Conservation (phyloP, 1,140 invertebrate genomes). For the Drosophila murphyi region DNA sequence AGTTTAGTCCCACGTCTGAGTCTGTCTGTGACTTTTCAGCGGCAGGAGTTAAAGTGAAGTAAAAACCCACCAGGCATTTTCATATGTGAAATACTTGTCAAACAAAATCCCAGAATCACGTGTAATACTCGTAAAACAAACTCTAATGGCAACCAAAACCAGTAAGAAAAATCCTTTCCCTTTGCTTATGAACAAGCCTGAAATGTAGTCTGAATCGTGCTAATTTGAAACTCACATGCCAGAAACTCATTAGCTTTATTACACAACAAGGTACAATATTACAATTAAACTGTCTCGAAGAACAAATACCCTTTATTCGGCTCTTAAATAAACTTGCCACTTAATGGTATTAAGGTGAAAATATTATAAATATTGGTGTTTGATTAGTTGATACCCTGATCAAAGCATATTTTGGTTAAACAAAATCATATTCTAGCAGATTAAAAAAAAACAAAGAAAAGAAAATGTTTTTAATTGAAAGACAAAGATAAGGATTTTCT, state of each 20-base stretch:
- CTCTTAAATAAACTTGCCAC: background rate
- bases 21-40: slow-evolving; percentile 26
- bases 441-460: too few relatives aligned
- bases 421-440: too few relatives aligned
- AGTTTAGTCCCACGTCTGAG: background rate
- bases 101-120: slow-evolving; percentile 57
- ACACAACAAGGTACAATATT: slow-evolving; percentile 23
- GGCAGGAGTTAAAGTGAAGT: slow-evolving; percentile 17
- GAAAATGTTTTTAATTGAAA: too few relatives aligned
- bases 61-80: slow-evolving; percentile 18
- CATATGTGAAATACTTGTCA: slow-evolving; percentile 24
- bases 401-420: too few relatives aligned
- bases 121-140: slow-evolving; percentile 48
- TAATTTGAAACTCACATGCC: slow-evolving; percentile 53
- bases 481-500: too few relatives aligned
- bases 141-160: slow-evolving; percentile 53
- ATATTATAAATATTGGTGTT: too few relatives aligned
- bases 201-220: slow-evolving; percentile 9
- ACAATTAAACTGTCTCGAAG: background rate
- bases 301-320: background rate
- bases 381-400: too few relatives aligned
- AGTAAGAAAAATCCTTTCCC: slow-evolving; percentile 28
- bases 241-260: slow-evolving; percentile 76
- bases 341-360: too few relatives aligned
- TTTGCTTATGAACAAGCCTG: background rate